Base-by-base conservation (phyloP, 1,140 invertebrate species). In the Colletes latitarsis region DNA sequence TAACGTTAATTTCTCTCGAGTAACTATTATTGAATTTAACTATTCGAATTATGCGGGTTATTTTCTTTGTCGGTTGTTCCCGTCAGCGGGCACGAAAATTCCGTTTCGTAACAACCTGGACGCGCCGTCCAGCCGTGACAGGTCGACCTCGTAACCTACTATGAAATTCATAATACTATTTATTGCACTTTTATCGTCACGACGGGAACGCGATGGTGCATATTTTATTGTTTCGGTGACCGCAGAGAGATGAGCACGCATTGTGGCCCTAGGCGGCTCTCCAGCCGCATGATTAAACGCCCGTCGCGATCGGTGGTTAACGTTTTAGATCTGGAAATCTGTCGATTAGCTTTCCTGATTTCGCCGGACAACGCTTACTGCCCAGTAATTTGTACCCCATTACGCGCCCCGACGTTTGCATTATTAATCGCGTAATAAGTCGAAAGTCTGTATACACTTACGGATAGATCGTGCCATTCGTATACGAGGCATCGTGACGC, bases 391-490 rank as follows among this genome's bases (percentile, higher is more conserved):
- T 90, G 84, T 89, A 78, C 83, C 82, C 77, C 83, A 81, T 84
- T 86, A 84, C 70, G 83, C 77, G 78, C 64, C 64, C 53, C 49
- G 15, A 75, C 64, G 69, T 71, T 46, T 90, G 89, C 82, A 91
- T 91, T 91, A 90, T 91, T 91, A 72, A 91, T 90, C 77, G 57
- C 66, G 78, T 83, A 88, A 89, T 91, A 91, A 90, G 85, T 72
- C 70, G 76, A 70, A 77, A 72, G 60, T 68, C 53, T 49, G 41
- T 70, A 30, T 30, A 19, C 71, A 83, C 71, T 84, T 84, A 74
- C 62, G 63, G 30, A 55, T 43, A 46, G 14, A 17, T 21, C 19
- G 14, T 10, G 21, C 6, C 49, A 21, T 46, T 64, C 63, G 62
- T 19, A 30, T 49, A 19, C 67, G 75, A 43, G 12, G n/a, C 30